Base-by-base conservation (phyloP, 2,113 vertebrate species). In the Scytalopus superciliaris region DNA sequence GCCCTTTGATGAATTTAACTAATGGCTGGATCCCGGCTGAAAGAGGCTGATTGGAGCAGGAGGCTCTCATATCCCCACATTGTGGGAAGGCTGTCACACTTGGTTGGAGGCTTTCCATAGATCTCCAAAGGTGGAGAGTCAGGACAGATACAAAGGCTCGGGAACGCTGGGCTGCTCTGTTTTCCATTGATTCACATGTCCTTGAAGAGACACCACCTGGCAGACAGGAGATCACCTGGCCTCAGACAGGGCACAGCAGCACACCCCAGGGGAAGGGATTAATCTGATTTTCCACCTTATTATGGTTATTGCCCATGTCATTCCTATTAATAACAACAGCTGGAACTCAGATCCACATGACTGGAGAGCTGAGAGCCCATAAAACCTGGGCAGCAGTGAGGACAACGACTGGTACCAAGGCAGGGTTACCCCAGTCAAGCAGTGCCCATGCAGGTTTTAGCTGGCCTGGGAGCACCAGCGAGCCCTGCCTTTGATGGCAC, bases 1-100 rank as follows among this genome's bases (percentile, higher is more conserved):
- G 91, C 33, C 90, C 84, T 83, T 67, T 91, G 94, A 96, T 88
- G 96, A 96, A 88, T 94, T 91, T 94, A 91, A 86, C 84, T 80
- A 91, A 91, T 80, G 87, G 89, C 59, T 88, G 92, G 90, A 74
- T 91, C 91, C 82, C 90, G 86, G 82, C 91, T 90, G 94, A 93
- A 94, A 96, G 79, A 59, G 63, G 45, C 92, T 96, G 94, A 96
- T n/a, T 77, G 91, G 74, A 72, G 66, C 2, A 24, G 69, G 53
- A 24, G 59, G 45, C 72, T 83, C 82, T 40, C 27, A 45, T 59
- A 63, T 4, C 33, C 62, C 55, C 50, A 3, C 6, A 16, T 39
- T 55, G 56, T 55, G 87, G 47, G 76, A 75, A 79, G 82, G 50
- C 66, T 76, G 60, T 53, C 84, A 81, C 86, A 44, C 69, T 70